Conservation (phyloP, 2,888 invertebrate species). For the Asteroscopus sphinx region DNA sequence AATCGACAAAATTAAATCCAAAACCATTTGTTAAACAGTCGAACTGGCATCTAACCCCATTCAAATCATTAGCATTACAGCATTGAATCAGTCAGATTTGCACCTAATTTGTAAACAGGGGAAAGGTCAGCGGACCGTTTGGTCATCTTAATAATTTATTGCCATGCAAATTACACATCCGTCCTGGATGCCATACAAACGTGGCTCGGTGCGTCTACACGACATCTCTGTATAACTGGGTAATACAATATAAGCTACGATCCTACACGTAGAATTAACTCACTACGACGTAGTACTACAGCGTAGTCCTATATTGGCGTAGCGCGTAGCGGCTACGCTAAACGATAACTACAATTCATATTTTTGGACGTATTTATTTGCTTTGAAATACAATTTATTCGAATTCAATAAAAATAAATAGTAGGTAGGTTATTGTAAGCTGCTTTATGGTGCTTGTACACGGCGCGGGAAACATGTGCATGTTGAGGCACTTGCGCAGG, state of each 20-base stretch:
- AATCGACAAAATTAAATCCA: slow-evolving; percentile 1
- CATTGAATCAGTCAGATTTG: slow-evolving; percentile 62
- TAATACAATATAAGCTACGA: slow-evolving; percentile 9
- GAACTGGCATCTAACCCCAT: slow-evolving; percentile 12
- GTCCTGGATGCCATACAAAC: slow-evolving; percentile 51
- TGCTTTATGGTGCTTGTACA: too few relatives aligned
- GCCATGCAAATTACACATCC: slow-evolving; percentile 77
- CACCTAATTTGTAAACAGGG: slow-evolving; percentile 75
- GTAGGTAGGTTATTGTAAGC: too few relatives aligned
- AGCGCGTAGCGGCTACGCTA: slow-evolving; percentile 23
- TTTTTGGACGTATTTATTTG: too few relatives aligned
- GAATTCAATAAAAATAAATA: too few relatives aligned
- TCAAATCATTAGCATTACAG: slow-evolving; percentile 38
- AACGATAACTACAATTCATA: neutral
- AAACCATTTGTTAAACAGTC: slow-evolving; percentile 9
- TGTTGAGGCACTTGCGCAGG: too few relatives aligned
- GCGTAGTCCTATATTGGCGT: slow-evolving; percentile 10
- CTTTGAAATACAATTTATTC: too few relatives aligned
- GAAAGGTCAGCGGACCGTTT: slow-evolving; percentile 70
- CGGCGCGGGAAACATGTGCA: too few relatives aligned
- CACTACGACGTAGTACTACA: slow-evolving; percentile 10
- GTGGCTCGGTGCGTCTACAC: slow-evolving; percentile 11
- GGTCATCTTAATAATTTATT: slow-evolving; percentile 77
- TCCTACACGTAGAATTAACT: neutral
- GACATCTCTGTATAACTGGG: slow-evolving; percentile 17